Conservation (phyloP, 2,888 invertebrate species). For the Stenchaetothrips biformis region DNA sequence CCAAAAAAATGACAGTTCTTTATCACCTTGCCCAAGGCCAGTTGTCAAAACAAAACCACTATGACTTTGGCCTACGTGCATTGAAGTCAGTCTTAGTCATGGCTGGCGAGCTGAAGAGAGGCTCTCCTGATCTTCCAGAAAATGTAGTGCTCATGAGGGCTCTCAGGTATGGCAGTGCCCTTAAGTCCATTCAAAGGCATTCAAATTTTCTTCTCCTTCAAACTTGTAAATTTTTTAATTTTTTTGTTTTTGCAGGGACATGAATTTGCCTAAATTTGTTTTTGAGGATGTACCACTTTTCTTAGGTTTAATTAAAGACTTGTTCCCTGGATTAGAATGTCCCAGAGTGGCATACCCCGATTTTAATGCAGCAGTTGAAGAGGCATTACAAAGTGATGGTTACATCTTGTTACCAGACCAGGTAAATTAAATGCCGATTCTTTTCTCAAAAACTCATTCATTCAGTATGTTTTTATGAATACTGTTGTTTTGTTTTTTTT, state of each 20-base stretch:
- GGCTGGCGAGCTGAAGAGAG: slow-evolving; percentile 82
- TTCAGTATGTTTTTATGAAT: too few relatives aligned
- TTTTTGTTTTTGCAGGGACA: slow-evolving; percentile 57
- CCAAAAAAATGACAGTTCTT: slow-evolving; percentile 90
- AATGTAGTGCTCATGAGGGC: slow-evolving; percentile 87
- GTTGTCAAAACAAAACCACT: slow-evolving; percentile 87
- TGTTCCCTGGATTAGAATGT: slow-evolving; percentile 87
- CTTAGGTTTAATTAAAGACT: slow-evolving; percentile 77
- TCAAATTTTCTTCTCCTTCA: too few relatives aligned
- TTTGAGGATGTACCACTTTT: slow-evolving; percentile 88
- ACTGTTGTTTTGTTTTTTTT: neutral
- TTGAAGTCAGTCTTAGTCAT: slow-evolving; percentile 86
- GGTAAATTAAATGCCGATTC: slow-evolving; percentile 48
- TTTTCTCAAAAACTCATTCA: neutral
- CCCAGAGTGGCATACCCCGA: slow-evolving; percentile 83
- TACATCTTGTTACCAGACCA: slow-evolving; percentile 67
- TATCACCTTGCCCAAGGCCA: slow-evolving; percentile 83
- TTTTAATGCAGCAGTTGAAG: slow-evolving; percentile 73
- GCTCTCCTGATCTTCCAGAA: slow-evolving; percentile 73
- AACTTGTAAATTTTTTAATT: neutral
- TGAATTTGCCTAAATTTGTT: slow-evolving; percentile 91
- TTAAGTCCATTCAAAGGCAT: neutral
- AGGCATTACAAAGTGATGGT: slow-evolving; percentile 59
- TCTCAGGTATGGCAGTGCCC: slow-evolving; percentile 49
- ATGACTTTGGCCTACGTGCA: slow-evolving; percentile 89